Conservation (phyloP, 2,113 vertebrate genomes). For the Trochalopteron elliotii region DNA sequence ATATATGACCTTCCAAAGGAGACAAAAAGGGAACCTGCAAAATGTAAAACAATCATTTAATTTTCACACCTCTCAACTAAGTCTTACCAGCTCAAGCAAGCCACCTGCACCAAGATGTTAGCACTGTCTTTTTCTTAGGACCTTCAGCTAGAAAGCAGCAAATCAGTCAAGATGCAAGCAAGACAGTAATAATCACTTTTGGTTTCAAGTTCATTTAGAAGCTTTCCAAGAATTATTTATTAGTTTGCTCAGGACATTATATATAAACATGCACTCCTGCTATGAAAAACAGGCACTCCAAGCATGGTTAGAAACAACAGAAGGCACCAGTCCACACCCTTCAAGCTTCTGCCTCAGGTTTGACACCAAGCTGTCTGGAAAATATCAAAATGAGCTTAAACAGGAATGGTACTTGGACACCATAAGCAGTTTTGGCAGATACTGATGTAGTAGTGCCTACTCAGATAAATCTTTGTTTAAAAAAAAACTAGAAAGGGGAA, state of each 20-base stretch:
- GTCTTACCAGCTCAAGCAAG: background rate
- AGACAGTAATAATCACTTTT: background rate
- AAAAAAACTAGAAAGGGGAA: background rate
- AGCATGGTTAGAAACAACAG: background rate
- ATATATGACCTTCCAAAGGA: constrained; percentile 91
- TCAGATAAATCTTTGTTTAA: background rate
- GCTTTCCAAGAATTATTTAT: background rate
- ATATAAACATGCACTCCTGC: background rate
- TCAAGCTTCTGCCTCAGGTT: background rate
- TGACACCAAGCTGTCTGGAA: background rate
- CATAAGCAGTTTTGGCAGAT: background rate
- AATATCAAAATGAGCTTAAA: background rate
- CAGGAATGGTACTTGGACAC: background rate
- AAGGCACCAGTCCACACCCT: background rate
- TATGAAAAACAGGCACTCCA: background rate
- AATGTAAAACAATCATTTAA: background rate
- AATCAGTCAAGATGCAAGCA: background rate
- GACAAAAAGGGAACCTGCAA: constrained; percentile 90
- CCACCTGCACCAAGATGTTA: background rate
- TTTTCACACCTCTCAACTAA: background rate
- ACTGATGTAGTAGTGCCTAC: background rate
- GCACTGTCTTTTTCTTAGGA: background rate
- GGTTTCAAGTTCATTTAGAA: constrained; percentile 1
- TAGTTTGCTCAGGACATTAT: background rate
- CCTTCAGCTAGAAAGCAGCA: background rate